Base-by-base conservation (phyloP, 1,140 invertebrate species). In the Drosophila varians region DNA sequence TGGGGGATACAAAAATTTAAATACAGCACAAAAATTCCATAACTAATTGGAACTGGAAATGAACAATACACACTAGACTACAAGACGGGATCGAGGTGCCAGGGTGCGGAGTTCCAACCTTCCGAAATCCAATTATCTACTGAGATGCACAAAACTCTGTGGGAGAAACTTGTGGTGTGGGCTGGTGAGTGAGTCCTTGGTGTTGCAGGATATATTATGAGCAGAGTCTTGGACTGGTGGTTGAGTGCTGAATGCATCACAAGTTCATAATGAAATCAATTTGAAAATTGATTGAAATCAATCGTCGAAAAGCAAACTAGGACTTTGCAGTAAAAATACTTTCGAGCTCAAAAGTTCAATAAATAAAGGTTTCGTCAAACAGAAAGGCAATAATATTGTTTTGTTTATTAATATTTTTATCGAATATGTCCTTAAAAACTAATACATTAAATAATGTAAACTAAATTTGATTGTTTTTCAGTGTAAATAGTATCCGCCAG, bases 201-300 rank as follows among this genome's bases (percentile, higher is more conserved):
- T 51, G 34, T 52, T 26, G 58, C 21, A 34, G 61, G 62, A 66
- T 53, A 26, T 65, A 47, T 26, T 40, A 26, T 40, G 36, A 31
- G 11, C 11, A 3, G 34, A 3, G 31, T n/a, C 4, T 48, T 14
- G 23, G 12, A 12, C 12, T 9, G 28, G 3, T 26, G 60, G 49
- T 53, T 52, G 53, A 40, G 53, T 43, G 76, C 36, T 38, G 45
- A 72, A 58, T 74, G 65, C 65, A 52, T 77, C 72, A 73, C 83
- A 79, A 62, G 56, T 66, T 86, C 74, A 82, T 74, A 87, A 87
- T 82, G 77, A 87, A 87, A 87, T 87, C 77, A 87, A 82, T 87
- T 87, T 87, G 82, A n/a, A n/a, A n/a, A n/a, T n/a, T n/a, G n/a
- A n/a, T n/a, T n/a, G n/a, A 77, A 88, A 80, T 87, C 82, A 87